Evolutionary conservation across 1,140 invertebrate species (phyloP), one percentile per base, ranked within the genome.

Genomic region (Tyrophagus putrescentiae): DNA sequence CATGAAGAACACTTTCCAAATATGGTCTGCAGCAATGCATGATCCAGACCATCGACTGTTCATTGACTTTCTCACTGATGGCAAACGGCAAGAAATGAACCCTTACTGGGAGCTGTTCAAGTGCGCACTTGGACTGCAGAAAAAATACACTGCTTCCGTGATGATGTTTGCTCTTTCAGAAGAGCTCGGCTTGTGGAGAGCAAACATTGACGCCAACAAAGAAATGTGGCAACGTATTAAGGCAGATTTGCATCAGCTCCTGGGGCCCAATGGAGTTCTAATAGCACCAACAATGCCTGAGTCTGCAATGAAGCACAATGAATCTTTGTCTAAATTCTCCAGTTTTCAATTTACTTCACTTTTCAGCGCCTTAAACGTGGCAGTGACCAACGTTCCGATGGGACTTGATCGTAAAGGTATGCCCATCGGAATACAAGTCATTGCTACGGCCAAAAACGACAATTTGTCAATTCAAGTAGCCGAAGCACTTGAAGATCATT

Each of bases 271-370:
- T 72, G 87, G 85, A 0, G 80, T 97, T 7, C 72, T 96, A 3
- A 68, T 96, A 34, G 93, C 84, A 71, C 88, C 90, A 28, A 82
- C 84, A 1, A 81, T 83, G 61, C 87, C 91, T 0, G 77, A 76
- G 25, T 73, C 83, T n/a, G 88, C 90, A 1, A 54, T 18, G 52
- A 87, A 88, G 69, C 91, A 96, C 73, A 82, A 84, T 68, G 78
- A 84, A 45, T 77, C 84, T 25, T 77, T 87, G 64, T 72, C 87
- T 1, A 80, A 84, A 58, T 81, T 86, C 1, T 85, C 79, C 67
- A 92, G 94, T 72, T 92, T 92, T 72, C 77, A 80, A 4, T 91
- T 94, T 70, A 91, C 85, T 1, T 45, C 59, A 16, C 4, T 65
- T 2, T 73, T 74, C 44, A 76, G 75, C 67, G 67, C 70, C 23